These are phyloP conservation scores for Autographa pulchrina DNA, from an alignment of 2,888 invertebrate genomes.

Conservation along the genomic window DNA sequence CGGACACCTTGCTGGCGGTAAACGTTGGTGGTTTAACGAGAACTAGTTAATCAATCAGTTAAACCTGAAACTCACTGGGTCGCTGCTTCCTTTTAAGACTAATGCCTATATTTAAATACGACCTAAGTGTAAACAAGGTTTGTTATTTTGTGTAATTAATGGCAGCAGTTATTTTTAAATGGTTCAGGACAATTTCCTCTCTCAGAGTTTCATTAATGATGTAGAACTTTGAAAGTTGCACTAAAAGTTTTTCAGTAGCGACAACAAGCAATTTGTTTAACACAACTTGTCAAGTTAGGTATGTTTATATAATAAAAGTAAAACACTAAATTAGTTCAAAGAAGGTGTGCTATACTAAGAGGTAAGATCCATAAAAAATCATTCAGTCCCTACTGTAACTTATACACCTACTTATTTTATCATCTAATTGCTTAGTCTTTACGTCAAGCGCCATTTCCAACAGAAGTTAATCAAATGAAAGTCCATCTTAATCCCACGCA, in stretches of 20 bases:
- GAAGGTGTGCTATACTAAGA: too few relatives aligned
- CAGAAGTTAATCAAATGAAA: conserved; percentile 24
- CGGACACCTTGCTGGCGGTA: conserved; percentile 19
- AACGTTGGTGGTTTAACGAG: conserved; percentile 21
- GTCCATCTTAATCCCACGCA: conserved; percentile 13
- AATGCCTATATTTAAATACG: background rate
- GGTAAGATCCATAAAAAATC: too few relatives aligned
- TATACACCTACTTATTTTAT: too few relatives aligned
- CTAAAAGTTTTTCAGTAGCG: too few relatives aligned
- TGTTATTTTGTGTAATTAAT: background rate
- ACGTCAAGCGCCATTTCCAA: background rate
- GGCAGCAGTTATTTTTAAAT: background rate
- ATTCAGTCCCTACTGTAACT: too few relatives aligned
- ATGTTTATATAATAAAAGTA: too few relatives aligned
- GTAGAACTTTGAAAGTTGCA: too few relatives aligned
- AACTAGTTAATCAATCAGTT: conserved; percentile 33
- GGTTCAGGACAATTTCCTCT: too few relatives aligned
- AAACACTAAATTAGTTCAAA: too few relatives aligned
- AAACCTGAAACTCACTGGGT: conserved; percentile 39
- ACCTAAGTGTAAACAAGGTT: background rate
- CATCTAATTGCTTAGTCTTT: background rate
- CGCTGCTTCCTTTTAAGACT: conserved; percentile 46
- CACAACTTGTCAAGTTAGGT: too few relatives aligned
- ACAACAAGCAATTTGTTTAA: too few relatives aligned
- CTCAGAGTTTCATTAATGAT: too few relatives aligned